Percentiles rank a stretch among this genome's conserved stretches.
Conservation (phyloP, 2,888 invertebrate genomes). For the Antheraea yamamai region DNA sequence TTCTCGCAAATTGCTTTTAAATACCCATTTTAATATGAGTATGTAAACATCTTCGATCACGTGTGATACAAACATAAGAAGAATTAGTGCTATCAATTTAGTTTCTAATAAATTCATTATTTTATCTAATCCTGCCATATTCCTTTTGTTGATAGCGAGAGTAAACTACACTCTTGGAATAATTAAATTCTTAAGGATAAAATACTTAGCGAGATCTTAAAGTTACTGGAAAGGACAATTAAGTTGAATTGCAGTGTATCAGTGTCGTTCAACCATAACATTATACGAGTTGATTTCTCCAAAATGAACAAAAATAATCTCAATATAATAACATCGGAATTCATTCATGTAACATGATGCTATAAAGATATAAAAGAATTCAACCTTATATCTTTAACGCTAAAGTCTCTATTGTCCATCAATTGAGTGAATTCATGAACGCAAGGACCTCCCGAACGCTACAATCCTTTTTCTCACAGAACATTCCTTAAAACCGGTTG, state of each 20-base stretch:
- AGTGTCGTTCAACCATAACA: conserved; percentile 12
- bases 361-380: neutral
- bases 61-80: too few relatives aligned
- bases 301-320: conserved; percentile 18
- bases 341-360: conserved; percentile 5
- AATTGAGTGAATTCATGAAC: neutral
- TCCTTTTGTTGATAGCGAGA: too few relatives aligned
- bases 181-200: neutral
- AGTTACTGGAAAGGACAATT: neutral
- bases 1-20: too few relatives aligned
- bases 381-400: neutral
- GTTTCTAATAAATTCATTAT: too few relatives aligned
- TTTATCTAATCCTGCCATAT: too few relatives aligned
- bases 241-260: neutral
- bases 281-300: conserved; percentile 21
- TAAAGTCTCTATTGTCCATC: neutral
- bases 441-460: conserved; percentile 13
- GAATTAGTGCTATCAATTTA: too few relatives aligned
- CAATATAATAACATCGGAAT: conserved; percentile 6
- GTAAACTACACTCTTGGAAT: too few relatives aligned
- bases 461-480: conserved; percentile 18
- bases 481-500: conserved; percentile 39
- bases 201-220: neutral
- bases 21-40: too few relatives aligned
- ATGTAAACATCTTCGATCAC: too few relatives aligned